phyloP scores from a whole-genome alignment of 2,888 invertebrate species.

The Lithophane ornitopus region DNA sequence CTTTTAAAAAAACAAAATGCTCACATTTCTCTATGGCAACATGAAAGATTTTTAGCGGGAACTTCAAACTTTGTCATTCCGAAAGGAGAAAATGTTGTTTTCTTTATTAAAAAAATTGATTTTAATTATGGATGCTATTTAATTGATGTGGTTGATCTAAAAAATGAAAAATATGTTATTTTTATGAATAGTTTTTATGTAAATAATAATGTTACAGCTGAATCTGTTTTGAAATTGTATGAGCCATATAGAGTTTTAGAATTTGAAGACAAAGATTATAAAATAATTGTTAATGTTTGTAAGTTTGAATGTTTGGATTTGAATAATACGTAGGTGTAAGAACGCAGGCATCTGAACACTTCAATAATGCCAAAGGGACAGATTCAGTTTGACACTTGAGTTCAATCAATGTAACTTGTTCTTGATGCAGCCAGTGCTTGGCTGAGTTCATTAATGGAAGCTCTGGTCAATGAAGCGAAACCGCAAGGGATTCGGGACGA shows the following conservation, averaged over 20 bases:
- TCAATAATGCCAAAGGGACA: background rate
- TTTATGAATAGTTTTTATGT: conserved; percentile 79
- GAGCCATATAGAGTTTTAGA: conserved; percentile 79
- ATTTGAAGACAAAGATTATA: conserved; percentile 64
- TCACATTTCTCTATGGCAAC: conserved; percentile 88
- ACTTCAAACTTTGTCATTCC: conserved; percentile 84
- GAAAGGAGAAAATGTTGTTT: conserved; percentile 75
- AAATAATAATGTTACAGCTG: conserved; percentile 69
- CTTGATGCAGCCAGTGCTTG: background rate
- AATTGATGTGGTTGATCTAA: conserved; percentile 73
- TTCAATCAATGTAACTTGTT: background rate
- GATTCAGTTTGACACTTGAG: background rate
- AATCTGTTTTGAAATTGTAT: conserved; percentile 79
- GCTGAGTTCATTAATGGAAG: background rate
- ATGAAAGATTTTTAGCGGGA: conserved; percentile 87
- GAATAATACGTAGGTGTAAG: conserved; percentile 25
- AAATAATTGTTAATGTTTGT: conserved; percentile 82
- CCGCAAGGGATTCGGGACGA: background rate
- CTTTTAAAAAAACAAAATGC: conserved; percentile 86
- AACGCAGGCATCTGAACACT: background rate
- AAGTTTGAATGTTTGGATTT: conserved; percentile 81
- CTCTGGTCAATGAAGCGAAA: background rate
- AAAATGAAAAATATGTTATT: conserved; percentile 74
- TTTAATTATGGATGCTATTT: conserved; percentile 81
- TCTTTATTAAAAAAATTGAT: conserved; percentile 75